Conservation (phyloP, 2,113 vertebrate genomes). For the Saccopteryx leptura region DNA sequence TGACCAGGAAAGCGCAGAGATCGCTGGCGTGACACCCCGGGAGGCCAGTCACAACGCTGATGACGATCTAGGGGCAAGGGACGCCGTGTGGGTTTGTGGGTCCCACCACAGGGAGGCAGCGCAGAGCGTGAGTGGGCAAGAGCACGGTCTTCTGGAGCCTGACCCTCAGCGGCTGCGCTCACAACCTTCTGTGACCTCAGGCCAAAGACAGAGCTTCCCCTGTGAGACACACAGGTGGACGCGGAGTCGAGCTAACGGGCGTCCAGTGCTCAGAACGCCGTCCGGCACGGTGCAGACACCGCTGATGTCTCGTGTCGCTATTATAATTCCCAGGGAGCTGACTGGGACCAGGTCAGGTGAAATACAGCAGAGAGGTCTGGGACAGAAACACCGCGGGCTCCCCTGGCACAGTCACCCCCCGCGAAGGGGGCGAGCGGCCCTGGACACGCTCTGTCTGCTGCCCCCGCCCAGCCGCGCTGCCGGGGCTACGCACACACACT, state of each 20-base stretch:
- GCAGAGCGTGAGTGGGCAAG: background rate
- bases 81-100: conserved; percentile 24
- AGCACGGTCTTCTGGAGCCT: conserved; percentile 3
- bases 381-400: background rate
- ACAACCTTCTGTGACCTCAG: conserved; percentile 10
- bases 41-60: conserved; percentile 94
- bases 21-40: conserved; percentile 94
- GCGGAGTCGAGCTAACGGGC: background rate
- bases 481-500: background rate
- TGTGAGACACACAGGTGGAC: background rate
- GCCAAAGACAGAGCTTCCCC: background rate
- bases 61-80: conserved; percentile 89
- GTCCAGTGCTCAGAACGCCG: background rate
- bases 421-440: background rate
- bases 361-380: conserved; percentile 43
- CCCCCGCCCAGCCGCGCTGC: too few relatives aligned
- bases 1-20: conserved; percentile 93
- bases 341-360: conserved; percentile 5
- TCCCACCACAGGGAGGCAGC: conserved; percentile 8
- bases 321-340: background rate
- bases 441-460: background rate
- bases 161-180: background rate
- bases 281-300: background rate
- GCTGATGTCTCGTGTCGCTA: background rate
- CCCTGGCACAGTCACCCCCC: background rate